Conservation (phyloP, 1,140 invertebrate species). For the Zaprionus africanus region DNA sequence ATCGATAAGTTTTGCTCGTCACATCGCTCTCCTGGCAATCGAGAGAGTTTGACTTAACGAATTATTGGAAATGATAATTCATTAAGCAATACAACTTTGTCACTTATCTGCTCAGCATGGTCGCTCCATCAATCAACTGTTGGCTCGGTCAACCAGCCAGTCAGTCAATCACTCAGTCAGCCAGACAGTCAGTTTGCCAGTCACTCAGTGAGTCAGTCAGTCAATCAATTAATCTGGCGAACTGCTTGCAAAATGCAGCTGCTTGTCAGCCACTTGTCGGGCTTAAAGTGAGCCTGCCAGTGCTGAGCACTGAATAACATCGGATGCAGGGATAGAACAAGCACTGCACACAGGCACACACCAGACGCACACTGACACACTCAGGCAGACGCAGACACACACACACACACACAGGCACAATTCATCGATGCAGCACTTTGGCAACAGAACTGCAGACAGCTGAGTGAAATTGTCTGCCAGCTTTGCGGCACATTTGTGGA, state of each 20-base stretch:
- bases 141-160: not conserved
- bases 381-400: not conserved
- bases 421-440: not conserved
- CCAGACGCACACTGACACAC: not conserved
- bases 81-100: not conserved
- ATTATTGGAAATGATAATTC: not conserved
- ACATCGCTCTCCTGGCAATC: too few relatives aligned
- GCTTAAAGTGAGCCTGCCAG: not conserved
- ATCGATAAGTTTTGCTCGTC: too few relatives aligned
- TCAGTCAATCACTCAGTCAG: not conserved
- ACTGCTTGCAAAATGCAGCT: not conserved
- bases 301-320: not conserved
- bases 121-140: not conserved
- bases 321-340: not conserved
- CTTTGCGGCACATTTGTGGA: conserved; percentile 62
- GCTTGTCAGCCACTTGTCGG: conserved; percentile 3
- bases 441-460: not conserved
- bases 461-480: conserved; percentile 27
- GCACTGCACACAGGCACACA: not conserved
- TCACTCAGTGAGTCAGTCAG: not conserved
- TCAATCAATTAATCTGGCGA: conserved; percentile 3
- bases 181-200: not conserved
- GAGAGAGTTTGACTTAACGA: not conserved
- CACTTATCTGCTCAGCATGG: not conserved
- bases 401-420: not conserved